Evolutionary conservation across 2,797 vertebrate species (phyloP).

Genomic region (Esox masquinongy): DNA sequence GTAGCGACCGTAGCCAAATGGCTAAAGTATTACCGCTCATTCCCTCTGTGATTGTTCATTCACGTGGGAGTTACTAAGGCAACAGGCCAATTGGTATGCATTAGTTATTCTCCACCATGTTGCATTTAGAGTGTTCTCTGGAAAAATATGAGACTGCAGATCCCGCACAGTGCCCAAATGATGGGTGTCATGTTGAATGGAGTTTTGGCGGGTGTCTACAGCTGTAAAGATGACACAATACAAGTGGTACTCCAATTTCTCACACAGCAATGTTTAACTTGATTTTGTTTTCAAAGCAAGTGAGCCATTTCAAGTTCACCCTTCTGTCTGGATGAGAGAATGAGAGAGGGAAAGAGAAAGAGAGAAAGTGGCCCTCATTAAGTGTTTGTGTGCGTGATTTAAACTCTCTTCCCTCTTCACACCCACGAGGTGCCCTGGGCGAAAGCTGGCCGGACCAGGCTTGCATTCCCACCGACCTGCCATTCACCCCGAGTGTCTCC

Average conservation of each 20-base stretch:
- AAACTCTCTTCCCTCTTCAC: conserved; percentile 71
- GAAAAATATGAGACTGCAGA: not conserved
- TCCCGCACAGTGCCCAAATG: not conserved
- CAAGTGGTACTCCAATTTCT: not conserved
- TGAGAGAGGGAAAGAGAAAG: not conserved
- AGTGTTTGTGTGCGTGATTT: conserved; percentile 2
- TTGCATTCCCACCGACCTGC: conserved; percentile 66
- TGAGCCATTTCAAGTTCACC: not conserved
- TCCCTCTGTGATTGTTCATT: not conserved
- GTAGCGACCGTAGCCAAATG: not conserved
- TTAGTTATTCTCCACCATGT: not conserved
- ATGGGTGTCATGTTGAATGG: too few relatives aligned
- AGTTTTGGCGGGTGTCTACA: conserved; percentile 4
- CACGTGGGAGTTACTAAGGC: not conserved
- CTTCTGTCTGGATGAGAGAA: not conserved
- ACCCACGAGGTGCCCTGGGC: conserved; percentile 70
- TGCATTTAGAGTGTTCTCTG: not conserved
- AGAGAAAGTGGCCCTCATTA: not conserved
- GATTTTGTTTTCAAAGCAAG: not conserved
- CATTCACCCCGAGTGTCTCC: conserved; percentile 77
- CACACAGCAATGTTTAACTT: not conserved
- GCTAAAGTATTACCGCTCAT: not conserved
- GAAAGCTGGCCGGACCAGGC: conserved; percentile 68
- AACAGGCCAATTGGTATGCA: not conserved
- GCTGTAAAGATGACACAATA: conserved; percentile 18